phyloP scores from a whole-genome alignment of 2,113 vertebrate genomes.

The Brachirus orientalis region DNA sequence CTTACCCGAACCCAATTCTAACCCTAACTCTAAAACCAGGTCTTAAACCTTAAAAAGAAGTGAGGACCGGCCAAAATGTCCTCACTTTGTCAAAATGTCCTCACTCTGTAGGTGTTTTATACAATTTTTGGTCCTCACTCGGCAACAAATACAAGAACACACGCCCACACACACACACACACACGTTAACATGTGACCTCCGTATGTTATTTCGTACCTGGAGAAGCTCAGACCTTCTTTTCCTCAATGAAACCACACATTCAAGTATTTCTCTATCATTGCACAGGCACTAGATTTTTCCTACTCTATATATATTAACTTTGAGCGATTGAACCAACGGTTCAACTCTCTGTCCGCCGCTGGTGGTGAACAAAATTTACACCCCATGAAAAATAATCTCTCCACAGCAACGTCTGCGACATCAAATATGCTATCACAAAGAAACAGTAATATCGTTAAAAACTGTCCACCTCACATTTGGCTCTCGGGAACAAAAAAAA shows the following conservation, averaged over 20 bases:
- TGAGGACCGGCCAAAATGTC: too few relatives aligned
- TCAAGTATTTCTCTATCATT: constrained; percentile 87
- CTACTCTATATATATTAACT: constrained; percentile 79
- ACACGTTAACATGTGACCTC: constrained; percentile 33
- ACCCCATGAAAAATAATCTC: constrained; percentile 67
- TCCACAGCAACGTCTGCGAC: constrained; percentile 71
- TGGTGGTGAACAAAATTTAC: background rate
- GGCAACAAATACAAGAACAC: too few relatives aligned
- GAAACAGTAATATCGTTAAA: constrained; percentile 63
- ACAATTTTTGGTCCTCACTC: too few relatives aligned
- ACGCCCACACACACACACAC: constrained; percentile 48
- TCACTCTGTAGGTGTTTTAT: too few relatives aligned
- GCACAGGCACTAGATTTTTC: constrained; percentile 83
- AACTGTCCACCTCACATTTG: constrained; percentile 64
- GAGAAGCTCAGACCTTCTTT: constrained; percentile 40
- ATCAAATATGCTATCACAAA: constrained; percentile 71
- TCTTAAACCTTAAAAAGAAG: too few relatives aligned
- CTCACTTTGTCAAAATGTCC: too few relatives aligned
- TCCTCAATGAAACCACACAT: constrained; percentile 79
- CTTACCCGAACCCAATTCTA: too few relatives aligned
- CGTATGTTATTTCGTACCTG: constrained; percentile 42
- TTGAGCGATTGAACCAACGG: constrained; percentile 68
- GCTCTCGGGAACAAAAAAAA: too few relatives aligned
- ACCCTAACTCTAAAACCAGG: too few relatives aligned
- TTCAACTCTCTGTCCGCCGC: constrained; percentile 49